Base-by-base conservation (phyloP, 2,888 invertebrate genomes). In the Nezara viridula region DNA sequence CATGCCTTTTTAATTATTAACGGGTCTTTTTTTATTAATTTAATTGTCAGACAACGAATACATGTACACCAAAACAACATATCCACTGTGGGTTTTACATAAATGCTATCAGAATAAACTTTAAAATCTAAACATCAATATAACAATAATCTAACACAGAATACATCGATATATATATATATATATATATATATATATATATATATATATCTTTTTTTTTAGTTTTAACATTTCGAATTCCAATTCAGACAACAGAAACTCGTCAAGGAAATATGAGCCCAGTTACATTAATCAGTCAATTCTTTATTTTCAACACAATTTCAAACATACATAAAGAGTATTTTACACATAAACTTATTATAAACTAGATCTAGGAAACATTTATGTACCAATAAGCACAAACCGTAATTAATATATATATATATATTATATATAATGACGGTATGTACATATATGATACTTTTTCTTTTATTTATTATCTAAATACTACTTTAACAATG, bases 101-200 rank as follows among this genome's bases (percentile, higher is more conserved):
- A 44, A 10, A 81, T 44, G n/a, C 40, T 24, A 81, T 81, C 44
- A 40, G 24, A 44, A 44, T 44, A 24, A 81, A 44, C n/a, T 10
- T 81, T 40, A 81, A 40, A 81, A 81, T 81, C 81, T 81, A 81
- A 66, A 81, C 44, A 44, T 81, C 40, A 81, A 81, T 66, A 6
- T 24, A 66, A 66, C 66, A 44, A 44, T 44, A 40, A 81, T 81
- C 44, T 81, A 81, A 81, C 81, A 81, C 81, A 81, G 40, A 81
- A 81, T 44, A 73, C 77, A 77, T 77, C 0, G 5, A 77, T 37
- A n/a, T n/a, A n/a, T n/a, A n/a, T n/a, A n/a, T n/a, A n/a, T n/a
- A n/a, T n/a, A n/a, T n/a, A n/a, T n/a, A n/a, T n/a, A n/a, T n/a
- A n/a, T n/a, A n/a, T n/a, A n/a, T n/a, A n/a, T n/a, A n/a, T n/a